Base-by-base conservation (phyloP, 2,797 vertebrate species). In the Karalla daura region DNA sequence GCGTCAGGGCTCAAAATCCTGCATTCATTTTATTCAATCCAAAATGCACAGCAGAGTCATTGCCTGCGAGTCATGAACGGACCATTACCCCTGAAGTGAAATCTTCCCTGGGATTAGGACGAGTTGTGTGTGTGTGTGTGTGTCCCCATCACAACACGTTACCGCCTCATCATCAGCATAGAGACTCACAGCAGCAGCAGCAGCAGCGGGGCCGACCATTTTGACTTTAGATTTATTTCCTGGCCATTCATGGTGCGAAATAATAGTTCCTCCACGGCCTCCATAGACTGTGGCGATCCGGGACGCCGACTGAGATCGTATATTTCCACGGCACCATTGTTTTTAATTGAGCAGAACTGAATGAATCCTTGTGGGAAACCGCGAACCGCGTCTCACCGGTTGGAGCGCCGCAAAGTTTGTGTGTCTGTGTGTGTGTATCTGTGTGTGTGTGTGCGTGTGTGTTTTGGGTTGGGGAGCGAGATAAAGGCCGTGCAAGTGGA, bases 171-270 rank as follows among this genome's bases (percentile, higher is more conserved):
- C 28, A 56, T 60, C 61, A 51, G 46, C 41, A 35, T 35, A 21
- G 7, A 58, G 53, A 60, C 18, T 58, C 33, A 13, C 28, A 46
- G 7, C 44, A 44, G n/a, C 36, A 32, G 35, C 37, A 63, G 56
- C 35, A 36, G 37, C 28, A 36, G 27, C 40, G 30, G 11, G 24
- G 24, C 15, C 49, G 33, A 32, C 17, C 17, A 41, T 13, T 46
- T 17, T 24, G 36, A 18, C 55, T 20, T 43, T 15, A 79, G 56
- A 85, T 85, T 83, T 71, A 76, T 71, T 54, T 72, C 17, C 56
- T 17, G 43, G 54, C n/a, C 80, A 71, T 89, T 86, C 72, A 74
- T 40, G 43, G 56, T 58, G 30, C 51, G 39, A 60, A 66, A 86
- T 70, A 84, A 83, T 63, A 46, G 60, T 30, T 74, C 72, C 72